Conservation (phyloP, 2,113 vertebrate species). For the Isurus oxyrinchus region DNA sequence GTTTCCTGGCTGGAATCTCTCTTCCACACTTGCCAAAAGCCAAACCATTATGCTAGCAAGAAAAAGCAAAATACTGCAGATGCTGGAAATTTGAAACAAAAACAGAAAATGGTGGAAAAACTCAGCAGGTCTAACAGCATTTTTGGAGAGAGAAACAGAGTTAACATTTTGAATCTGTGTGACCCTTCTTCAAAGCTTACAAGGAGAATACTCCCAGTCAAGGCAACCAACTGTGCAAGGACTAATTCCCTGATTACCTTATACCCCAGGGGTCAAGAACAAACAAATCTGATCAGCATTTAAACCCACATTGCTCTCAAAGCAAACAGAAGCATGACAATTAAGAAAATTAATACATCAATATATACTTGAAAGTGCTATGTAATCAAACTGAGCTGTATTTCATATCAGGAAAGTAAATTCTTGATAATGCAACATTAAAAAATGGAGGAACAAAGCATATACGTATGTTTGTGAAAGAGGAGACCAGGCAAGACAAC, state of each 20-base stretch:
- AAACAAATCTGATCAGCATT: background rate
- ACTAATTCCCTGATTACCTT: background rate
- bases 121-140: no score
- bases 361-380: background rate
- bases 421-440: background rate
- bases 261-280: background rate
- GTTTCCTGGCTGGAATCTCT: no score
- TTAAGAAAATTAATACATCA: background rate
- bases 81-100: no score
- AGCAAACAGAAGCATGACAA: background rate
- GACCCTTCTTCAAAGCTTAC: background rate
- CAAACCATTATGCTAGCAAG: background rate
- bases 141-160: no score
- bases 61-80: no score
- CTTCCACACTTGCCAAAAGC: background rate
- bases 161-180: no score
- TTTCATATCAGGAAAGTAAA: background rate
- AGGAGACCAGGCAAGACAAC: background rate
- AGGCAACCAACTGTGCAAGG: background rate
- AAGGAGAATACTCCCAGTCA: background rate
- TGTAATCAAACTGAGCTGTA: background rate
- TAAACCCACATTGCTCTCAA: background rate
- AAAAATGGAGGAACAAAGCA: background rate
- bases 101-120: no score
- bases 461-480: background rate